Percentiles rank a stretch among this genome's conserved stretches.
Evolutionary conservation across 2,888 invertebrate genomes (phyloP).

Genomic region (Athalia cordata): DNA sequence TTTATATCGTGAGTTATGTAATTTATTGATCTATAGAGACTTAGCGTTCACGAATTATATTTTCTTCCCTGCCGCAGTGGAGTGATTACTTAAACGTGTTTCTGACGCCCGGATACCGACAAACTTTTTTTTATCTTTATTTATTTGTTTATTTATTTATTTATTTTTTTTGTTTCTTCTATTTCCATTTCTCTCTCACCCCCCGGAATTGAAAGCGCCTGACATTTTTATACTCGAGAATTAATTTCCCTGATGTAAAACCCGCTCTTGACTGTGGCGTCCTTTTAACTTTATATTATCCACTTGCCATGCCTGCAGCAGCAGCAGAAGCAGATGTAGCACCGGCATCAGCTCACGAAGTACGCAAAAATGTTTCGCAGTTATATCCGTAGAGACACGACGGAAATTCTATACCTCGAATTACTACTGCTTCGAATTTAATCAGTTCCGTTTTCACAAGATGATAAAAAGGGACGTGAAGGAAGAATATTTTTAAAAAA

Average conservation of each 20-base stretch:
- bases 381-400: constrained; percentile 10
- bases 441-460: constrained; percentile 12
- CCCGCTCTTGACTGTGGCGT: constrained; percentile 23
- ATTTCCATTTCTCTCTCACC: neutral
- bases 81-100: too few species aligned
- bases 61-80: too few species aligned
- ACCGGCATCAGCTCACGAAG: neutral
- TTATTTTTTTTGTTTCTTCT: neutral
- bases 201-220: constrained; percentile 1
- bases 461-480: neutral
- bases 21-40: too few species aligned
- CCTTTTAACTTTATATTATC: constrained; percentile 31
- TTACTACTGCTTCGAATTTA: constrained; percentile 12
- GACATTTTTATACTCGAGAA: constrained; percentile 34
- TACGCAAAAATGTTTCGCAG: neutral
- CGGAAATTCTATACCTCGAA: constrained; percentile 32
- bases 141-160: neutral
- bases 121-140: too few species aligned
- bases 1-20: too few species aligned
- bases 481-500: neutral
- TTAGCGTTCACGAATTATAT: too few species aligned
- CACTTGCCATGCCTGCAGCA: neutral
- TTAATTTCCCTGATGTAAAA: constrained; percentile 42
- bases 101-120: too few species aligned
- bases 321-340: neutral